Evolutionary conservation across 1,140 invertebrate genomes (phyloP).

Genomic region (Cardiocondyla obscurior): DNA sequence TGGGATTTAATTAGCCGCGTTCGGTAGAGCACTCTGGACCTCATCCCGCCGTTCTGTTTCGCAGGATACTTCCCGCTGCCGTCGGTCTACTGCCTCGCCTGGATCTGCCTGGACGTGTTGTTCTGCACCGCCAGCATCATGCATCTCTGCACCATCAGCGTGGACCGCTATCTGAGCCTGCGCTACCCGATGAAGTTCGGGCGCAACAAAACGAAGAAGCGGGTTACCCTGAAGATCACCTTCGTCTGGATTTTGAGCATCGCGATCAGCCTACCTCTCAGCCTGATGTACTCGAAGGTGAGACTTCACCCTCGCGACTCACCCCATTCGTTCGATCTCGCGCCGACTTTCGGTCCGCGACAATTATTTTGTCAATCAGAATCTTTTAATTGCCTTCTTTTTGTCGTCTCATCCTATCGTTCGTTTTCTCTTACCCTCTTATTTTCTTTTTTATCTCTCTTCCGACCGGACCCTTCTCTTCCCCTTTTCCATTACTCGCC

Average conservation of each 20-base stretch:
- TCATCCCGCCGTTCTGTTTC: slow-evolving; percentile 71
- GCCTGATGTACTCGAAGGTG: slow-evolving; percentile 94
- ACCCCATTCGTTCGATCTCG: too few relatives aligned
- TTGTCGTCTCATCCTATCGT: too few relatives aligned
- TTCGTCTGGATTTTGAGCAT: slow-evolving; percentile 95
- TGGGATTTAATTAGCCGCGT: slow-evolving; percentile 40
- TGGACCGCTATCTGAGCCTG: slow-evolving; percentile 94
- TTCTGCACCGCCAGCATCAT: slow-evolving; percentile 98
- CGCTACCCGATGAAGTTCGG: slow-evolving; percentile 95
- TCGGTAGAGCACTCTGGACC: neutral
- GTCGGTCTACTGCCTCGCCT: slow-evolving; percentile 92
- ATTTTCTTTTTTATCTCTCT: too few relatives aligned
- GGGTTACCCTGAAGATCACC: slow-evolving; percentile 95
- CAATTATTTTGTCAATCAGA: neutral
- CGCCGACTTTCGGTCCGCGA: neutral
- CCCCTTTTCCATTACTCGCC: neutral
- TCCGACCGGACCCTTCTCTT: neutral
- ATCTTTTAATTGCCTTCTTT: neutral
- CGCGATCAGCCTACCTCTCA: slow-evolving; percentile 94
- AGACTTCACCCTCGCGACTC: neutral
- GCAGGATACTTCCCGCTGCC: slow-evolving; percentile 93
- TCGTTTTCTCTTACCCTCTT: too few relatives aligned
- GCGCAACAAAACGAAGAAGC: slow-evolving; percentile 92
- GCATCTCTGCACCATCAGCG: slow-evolving; percentile 97
- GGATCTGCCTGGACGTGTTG: slow-evolving; percentile 96